Evolutionary conservation across 2,113 vertebrate genomes (phyloP), one percentile per base, ranked within the genome.

Genomic region (Pachyramphus minor): DNA sequence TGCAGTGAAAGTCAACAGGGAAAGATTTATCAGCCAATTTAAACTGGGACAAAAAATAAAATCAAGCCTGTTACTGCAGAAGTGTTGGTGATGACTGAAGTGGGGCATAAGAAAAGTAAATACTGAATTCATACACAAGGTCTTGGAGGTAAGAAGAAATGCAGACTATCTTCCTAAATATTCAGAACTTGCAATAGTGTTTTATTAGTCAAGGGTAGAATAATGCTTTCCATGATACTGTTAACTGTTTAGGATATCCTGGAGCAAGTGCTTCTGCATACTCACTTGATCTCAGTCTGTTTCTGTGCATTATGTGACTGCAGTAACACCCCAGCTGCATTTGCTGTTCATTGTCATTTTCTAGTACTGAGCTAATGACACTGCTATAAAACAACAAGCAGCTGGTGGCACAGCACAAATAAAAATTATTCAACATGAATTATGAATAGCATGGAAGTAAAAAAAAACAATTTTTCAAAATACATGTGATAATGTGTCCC

Each of bases 361-460:
- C 55, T 80, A 44, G 58, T 6, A 88, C 55, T 37, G 49, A 90
- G 64, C 42, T 86, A 85, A 94, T 85, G 85, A 41, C 45, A 44
- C 33, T 55, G 53, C 68, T 83, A 44, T 80, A 92, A 94, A 95
- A 83, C 53, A 95, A 75, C 1, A 6, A 92, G 85, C 87, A 92
- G 92, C 95, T 96, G 90, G 85, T 92, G 39, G 72, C 79, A 86
- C 17, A 80, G 45, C 37, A 90, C 64, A 84, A 87, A 25, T 69
- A 89, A 87, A 37, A 71, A 81, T 92, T 83, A 93, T 83, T 80
- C 79, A 90, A 52, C 35, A 71, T 88, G 55, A 93, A 80, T 72
- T 92, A 85, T 95, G 55, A 96, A 88, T 85, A 49, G 52, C 59
- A 74, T n/a, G 27, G 78, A 94, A 71, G 25, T 28, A 71, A 50